phyloP scores from a whole-genome alignment of 2,113 vertebrate species.

The Xiphorhynchus elegans region DNA sequence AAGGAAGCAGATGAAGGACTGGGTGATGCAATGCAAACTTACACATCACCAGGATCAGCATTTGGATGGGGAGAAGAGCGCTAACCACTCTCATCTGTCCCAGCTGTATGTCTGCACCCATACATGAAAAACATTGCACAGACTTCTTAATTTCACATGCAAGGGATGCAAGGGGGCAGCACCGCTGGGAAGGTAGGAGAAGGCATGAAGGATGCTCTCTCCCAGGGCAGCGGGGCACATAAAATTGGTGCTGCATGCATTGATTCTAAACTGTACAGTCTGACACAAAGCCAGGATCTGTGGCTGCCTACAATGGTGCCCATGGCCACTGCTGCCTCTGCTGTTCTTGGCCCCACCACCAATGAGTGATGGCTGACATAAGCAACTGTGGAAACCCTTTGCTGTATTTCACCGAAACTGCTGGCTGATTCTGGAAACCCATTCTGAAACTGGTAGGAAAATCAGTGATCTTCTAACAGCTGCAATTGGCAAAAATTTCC shows the following conservation, averaged over 20 bases:
- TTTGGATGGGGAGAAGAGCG: background rate
- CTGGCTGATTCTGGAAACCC: background rate
- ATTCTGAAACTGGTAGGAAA: background rate
- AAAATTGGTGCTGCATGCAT: fast-evolving
- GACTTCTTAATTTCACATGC: background rate
- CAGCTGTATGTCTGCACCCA: background rate
- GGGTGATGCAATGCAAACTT: background rate
- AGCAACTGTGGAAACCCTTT: background rate
- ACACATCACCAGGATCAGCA: background rate
- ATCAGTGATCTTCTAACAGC: background rate
- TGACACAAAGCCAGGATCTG: background rate
- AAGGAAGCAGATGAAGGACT: background rate
- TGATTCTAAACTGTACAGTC: background rate
- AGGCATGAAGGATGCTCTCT: fast-evolving
- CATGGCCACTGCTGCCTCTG: background rate
- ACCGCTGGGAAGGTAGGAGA: background rate
- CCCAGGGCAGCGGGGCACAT: fast-evolving
- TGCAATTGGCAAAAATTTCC: background rate
- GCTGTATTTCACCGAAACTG: background rate
- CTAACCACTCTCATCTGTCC: background rate
- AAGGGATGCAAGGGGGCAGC: background rate
- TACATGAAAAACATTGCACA: background rate
- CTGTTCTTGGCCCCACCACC: background rate
- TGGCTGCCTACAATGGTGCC: background rate
- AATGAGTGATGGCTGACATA: background rate